phyloP scores from a whole-genome alignment of 2,888 invertebrate genomes.

The Ctenicera cuprea region DNA sequence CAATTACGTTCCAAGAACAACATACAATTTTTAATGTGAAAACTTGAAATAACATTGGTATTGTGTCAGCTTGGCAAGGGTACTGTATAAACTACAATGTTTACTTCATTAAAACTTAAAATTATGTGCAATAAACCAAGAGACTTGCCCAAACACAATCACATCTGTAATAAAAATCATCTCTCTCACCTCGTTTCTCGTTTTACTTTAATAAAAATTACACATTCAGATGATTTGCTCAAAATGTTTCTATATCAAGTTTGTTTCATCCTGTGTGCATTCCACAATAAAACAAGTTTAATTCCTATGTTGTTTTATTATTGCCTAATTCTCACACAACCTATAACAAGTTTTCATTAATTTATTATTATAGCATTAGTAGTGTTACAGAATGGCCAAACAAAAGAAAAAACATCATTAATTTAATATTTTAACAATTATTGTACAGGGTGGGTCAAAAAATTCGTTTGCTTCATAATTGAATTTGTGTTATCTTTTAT shows the following conservation, averaged over 20 bases:
- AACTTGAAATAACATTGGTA: slow-evolving; percentile 42
- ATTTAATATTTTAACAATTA: no score
- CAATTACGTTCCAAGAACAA: slow-evolving; percentile 9
- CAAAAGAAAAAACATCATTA: no score
- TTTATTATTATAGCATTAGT: not conserved
- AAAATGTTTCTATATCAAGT: slow-evolving; percentile 65
- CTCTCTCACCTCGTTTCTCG: slow-evolving; percentile 65
- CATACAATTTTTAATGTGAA: slow-evolving; percentile 47
- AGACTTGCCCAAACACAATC: slow-evolving; percentile 63
- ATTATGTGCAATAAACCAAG: slow-evolving; percentile 68
- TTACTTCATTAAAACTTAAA: slow-evolving; percentile 68
- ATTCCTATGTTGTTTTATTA: slow-evolving; percentile 61
- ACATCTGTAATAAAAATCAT: slow-evolving; percentile 64
- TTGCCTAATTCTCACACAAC: not conserved
- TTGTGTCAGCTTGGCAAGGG: slow-evolving; percentile 52
- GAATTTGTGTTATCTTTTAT: no score
- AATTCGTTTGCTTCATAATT: no score
- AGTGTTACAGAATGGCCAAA: no score
- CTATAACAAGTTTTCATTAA: not conserved
- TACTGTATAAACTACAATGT: slow-evolving; percentile 61
- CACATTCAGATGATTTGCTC: slow-evolving; percentile 69
- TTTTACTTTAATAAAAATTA: slow-evolving; percentile 62
- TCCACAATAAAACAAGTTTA: slow-evolving; percentile 68
- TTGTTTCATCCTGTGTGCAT: slow-evolving; percentile 69
- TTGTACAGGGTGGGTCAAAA: no score